A percentile compares a stretch with the other conserved stretches of the same genome.
Conservation (phyloP, 2,113 vertebrate genomes). For the Myotis davidii region DNA sequence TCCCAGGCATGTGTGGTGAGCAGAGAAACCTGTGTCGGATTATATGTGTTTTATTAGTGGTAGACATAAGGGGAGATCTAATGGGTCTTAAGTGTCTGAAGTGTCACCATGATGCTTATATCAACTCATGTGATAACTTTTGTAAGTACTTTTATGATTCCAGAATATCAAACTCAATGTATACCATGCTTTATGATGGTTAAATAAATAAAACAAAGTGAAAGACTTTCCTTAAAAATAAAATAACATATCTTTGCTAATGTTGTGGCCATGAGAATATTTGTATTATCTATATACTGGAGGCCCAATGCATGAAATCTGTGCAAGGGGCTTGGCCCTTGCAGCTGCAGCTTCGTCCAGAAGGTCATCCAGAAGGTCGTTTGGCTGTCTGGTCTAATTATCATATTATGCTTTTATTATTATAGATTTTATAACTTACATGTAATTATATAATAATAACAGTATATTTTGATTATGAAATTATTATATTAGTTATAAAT, state of each 20-base stretch:
- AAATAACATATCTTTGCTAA: not conserved
- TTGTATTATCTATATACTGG: not conserved
- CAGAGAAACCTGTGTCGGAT: not conserved
- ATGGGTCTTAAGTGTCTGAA: too few relatives aligned
- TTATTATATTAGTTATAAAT: not conserved
- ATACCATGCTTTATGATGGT: not conserved
- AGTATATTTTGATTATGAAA: not conserved
- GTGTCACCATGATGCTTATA: not conserved
- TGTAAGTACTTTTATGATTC: not conserved
- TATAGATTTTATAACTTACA: not conserved
- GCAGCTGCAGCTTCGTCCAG: too few relatives aligned
- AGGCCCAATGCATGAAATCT: too few relatives aligned
- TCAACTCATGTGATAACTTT: not conserved
- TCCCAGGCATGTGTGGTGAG: not conserved
- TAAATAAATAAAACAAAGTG: conserved; percentile 23
- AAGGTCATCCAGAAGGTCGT: too few relatives aligned
- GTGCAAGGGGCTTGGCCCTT: too few relatives aligned
- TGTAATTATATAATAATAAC: not conserved
- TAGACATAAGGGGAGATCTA: not conserved
- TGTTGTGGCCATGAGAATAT: not conserved
- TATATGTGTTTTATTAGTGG: not conserved
- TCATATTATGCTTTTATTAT: too few relatives aligned
- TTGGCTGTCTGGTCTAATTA: too few relatives aligned
- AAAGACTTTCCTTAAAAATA: conserved; percentile 12
- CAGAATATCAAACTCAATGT: not conserved